A percentile compares a stretch with the other conserved stretches of the same genome.
phyloP scores from a whole-genome alignment of 2,888 invertebrate species.

The Polydrusus pterygomalis region DNA sequence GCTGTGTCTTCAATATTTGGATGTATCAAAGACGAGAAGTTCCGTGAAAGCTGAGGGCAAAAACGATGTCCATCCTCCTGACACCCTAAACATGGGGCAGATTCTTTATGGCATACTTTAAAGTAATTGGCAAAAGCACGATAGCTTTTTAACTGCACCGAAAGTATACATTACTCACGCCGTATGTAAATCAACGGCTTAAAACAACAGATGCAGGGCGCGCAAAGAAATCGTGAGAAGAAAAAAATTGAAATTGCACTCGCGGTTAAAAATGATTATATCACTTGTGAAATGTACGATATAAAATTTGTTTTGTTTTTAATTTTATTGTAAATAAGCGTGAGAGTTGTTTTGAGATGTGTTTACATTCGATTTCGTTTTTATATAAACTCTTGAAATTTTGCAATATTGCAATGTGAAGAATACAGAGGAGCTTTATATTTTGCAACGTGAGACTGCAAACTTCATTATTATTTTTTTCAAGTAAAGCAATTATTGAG shows the following conservation, averaged over 20 bases:
- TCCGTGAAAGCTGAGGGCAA: no score
- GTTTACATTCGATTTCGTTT: not conserved
- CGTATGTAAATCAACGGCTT: not conserved
- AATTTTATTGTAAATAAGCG: slow-evolving; percentile 11
- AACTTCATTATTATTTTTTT: not conserved
- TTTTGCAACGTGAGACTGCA: not conserved
- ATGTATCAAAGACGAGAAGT: no score
- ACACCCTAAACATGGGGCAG: not conserved
- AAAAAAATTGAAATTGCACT: slow-evolving; percentile 12
- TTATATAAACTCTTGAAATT: not conserved
- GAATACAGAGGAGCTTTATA: not conserved
- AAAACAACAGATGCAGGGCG: slow-evolving; percentile 14
- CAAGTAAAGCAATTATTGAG: no score
- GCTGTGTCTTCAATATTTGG: no score
- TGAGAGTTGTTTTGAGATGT: slow-evolving; percentile 15
- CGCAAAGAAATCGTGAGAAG: slow-evolving; percentile 31
- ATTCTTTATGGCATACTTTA: not conserved
- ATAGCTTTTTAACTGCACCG: no score
- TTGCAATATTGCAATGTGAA: not conserved
- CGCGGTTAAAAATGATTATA: slow-evolving; percentile 8
- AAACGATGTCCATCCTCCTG: no score
- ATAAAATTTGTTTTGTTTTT: slow-evolving; percentile 15
- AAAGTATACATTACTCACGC: not conserved
- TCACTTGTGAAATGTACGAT: slow-evolving; percentile 14
- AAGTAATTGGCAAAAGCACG: not conserved